Evolutionary conservation across 2,113 vertebrate genomes (phyloP).

Genomic region (Rhagologus leucostigma): DNA sequence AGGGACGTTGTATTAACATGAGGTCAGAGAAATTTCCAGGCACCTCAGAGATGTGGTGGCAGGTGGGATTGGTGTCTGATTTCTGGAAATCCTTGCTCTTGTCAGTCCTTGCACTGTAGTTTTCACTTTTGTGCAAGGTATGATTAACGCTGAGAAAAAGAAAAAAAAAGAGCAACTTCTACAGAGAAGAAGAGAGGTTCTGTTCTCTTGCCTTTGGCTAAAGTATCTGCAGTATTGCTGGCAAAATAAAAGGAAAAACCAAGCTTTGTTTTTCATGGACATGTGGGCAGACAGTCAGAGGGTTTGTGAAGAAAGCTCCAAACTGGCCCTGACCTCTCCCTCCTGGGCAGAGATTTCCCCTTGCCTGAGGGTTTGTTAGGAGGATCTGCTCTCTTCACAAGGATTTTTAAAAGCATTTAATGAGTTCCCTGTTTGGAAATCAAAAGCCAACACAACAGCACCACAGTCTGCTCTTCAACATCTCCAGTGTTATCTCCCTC

Average conservation of each 20-base stretch:
- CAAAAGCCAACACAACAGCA: background rate
- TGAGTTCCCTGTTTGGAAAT: background rate
- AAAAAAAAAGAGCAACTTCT: background rate
- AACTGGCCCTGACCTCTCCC: background rate
- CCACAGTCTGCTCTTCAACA: background rate
- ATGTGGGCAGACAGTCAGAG: background rate
- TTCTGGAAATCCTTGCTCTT: background rate
- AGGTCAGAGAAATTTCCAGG: background rate
- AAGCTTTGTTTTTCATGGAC: background rate
- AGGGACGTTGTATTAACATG: rapidly evolving
- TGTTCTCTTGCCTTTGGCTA: background rate
- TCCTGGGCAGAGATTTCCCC: background rate
- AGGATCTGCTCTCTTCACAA: background rate
- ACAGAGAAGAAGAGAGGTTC: background rate
- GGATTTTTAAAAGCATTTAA: background rate
- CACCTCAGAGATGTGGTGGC: background rate
- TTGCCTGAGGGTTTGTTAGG: background rate
- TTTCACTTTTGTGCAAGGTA: background rate
- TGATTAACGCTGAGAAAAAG: background rate
- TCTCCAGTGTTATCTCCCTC: too few relatives aligned
- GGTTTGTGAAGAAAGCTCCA: background rate
- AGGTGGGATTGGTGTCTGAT: background rate
- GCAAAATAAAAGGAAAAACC: background rate
- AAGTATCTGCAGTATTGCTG: background rate
- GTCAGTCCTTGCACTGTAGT: background rate